Conservation (phyloP, 2,797 vertebrate genomes). For the Tauraco hartlaubi region DNA sequence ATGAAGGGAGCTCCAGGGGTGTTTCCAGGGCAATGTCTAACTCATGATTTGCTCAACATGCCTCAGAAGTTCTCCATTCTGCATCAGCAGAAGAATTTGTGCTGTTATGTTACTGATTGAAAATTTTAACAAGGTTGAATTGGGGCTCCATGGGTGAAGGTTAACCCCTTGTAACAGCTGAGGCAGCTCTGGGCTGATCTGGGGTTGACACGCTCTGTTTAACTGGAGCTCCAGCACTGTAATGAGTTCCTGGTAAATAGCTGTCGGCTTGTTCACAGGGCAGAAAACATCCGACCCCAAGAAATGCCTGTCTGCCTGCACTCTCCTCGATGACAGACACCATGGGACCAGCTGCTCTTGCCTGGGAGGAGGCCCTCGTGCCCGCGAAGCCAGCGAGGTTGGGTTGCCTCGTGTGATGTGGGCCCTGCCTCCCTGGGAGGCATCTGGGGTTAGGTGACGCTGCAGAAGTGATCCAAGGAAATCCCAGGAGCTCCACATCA, state of each 20-base stretch:
- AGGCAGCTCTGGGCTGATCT: background rate
- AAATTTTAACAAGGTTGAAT: background rate
- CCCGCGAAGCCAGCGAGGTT: background rate
- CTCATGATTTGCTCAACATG: background rate
- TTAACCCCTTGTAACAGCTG: background rate
- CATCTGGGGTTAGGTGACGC: background rate
- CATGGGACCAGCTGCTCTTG: background rate
- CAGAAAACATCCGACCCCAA: background rate
- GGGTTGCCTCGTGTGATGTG: background rate
- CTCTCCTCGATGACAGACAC: background rate
- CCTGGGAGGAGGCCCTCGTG: background rate
- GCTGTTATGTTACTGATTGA: background rate
- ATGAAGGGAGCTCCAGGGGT: background rate
- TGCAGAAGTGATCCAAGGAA: background rate
- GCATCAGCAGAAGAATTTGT: background rate
- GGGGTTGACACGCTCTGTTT: background rate
- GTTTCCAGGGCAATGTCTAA: slow-evolving; percentile 15
- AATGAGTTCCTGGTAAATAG: background rate
- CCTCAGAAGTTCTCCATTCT: background rate
- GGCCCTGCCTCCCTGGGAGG: background rate
- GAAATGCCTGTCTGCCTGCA: background rate
- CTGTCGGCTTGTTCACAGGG: background rate
- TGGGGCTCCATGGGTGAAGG: rapidly evolving
- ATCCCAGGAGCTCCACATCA: background rate
- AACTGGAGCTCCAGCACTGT: background rate